phyloP scores from a whole-genome alignment of 2,888 invertebrate genomes.

The Stomorhina lunata region DNA sequence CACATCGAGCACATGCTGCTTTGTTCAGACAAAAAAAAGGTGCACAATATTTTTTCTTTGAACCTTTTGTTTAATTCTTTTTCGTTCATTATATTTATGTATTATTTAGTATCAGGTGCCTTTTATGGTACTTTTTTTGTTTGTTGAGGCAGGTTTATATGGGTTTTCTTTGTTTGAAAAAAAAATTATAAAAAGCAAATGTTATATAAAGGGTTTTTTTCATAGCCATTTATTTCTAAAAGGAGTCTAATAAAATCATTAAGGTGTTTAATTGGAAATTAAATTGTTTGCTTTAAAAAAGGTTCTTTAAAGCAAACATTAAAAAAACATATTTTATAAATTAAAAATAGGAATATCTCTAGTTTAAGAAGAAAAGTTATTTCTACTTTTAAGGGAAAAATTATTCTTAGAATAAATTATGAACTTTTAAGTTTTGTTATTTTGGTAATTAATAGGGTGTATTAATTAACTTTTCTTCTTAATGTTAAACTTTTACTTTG shows the following conservation, averaged over 20 bases:
- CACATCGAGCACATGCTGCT: constrained; percentile 48
- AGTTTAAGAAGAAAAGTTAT: too few relatives aligned
- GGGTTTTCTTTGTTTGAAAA: background rate
- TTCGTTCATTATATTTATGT: background rate
- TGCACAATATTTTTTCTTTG: constrained; percentile 14
- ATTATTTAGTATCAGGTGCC: constrained; percentile 27
- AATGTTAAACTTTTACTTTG: too few relatives aligned
- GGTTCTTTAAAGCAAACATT: too few relatives aligned
- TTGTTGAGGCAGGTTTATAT: constrained; percentile 29
- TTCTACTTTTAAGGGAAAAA: too few relatives aligned
- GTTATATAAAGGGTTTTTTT: background rate
- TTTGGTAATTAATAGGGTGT: too few relatives aligned
- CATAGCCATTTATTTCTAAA: background rate
- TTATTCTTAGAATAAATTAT: too few relatives aligned
- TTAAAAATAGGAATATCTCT: too few relatives aligned
- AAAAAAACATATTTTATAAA: too few relatives aligned
- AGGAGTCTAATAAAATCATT: constrained; percentile 51
- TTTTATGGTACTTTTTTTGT: constrained; percentile 2
- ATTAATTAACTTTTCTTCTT: too few relatives aligned
- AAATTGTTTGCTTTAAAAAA: background rate
- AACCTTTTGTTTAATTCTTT: constrained; percentile 19
- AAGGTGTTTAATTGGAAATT: constrained; percentile 46
- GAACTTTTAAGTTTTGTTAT: too few relatives aligned
- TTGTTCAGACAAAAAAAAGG: background rate
- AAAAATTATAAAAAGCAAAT: background rate